Percentiles rank a stretch among this genome's conserved stretches.
Evolutionary conservation across 2,888 invertebrate species (phyloP).

Genomic region (Seira sanloemensis): DNA sequence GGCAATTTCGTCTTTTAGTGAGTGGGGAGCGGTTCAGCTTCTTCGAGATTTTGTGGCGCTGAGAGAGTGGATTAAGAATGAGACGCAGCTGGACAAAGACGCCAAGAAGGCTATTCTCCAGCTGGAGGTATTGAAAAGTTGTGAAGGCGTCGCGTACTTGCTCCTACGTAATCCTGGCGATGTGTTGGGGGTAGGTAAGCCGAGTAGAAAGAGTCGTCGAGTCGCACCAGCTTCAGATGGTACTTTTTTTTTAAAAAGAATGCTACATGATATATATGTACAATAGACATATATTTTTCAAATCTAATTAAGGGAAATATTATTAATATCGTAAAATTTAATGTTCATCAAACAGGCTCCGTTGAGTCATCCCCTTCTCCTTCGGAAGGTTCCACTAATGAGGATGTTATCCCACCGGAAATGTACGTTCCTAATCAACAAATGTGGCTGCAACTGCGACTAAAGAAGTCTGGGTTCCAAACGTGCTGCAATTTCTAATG

Average conservation of each 20-base stretch:
- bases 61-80: slow-evolving; percentile 83
- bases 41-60: slow-evolving; percentile 89
- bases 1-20: no score
- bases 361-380: slow-evolving; percentile 67
- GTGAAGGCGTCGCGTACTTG: slow-evolving; percentile 90
- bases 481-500: slow-evolving; percentile 57
- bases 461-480: slow-evolving; percentile 75
- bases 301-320: background rate
- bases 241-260: slow-evolving; percentile 40
- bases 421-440: slow-evolving; percentile 96
- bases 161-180: slow-evolving; percentile 89
- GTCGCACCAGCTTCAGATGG: slow-evolving; percentile 69
- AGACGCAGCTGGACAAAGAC: slow-evolving; percentile 75
- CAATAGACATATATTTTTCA: no score
- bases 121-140: slow-evolving; percentile 81
- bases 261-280: no score
- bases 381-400: slow-evolving; percentile 74
- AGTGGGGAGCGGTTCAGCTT: slow-evolving; percentile 86
- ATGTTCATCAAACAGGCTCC: slow-evolving; percentile 62
- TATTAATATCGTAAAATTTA: background rate
- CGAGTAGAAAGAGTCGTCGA: slow-evolving; percentile 66
- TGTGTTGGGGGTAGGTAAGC: slow-evolving; percentile 83
- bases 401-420: slow-evolving; percentile 88
- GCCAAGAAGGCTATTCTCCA: slow-evolving; percentile 75
- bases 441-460: slow-evolving; percentile 89